Base-by-base conservation (phyloP, 2,888 invertebrate species). In the Calliopum simillimum region DNA sequence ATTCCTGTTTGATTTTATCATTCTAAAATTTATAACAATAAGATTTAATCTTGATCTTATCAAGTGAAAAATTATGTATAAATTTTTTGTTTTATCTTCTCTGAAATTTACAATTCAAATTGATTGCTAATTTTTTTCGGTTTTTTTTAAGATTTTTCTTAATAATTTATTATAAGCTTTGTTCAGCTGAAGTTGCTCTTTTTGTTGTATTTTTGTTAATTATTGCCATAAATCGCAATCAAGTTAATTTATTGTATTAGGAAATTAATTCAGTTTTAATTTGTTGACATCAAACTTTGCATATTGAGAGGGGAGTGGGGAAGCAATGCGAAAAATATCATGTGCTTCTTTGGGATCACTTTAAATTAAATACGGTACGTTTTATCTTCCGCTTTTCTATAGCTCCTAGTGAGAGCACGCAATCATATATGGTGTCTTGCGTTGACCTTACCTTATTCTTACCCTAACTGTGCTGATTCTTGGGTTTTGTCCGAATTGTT, bases 221-320 rank as follows among this genome's bases (percentile, higher is more conserved):
- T 58, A 58, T 43, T 19, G 67, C 67, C 25, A 67, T 67, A 67
- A 67, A 67, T 67, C 58, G 58, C 58, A 67, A 67, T 67, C 67
- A 67, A 59, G 58, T 67, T 67, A 59, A 67, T 67, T 67, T 67
- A 67, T 67, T 49, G 47, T 49, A 49, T 23, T 55, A 55, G 65
- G 53, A 23, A 67, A 67, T 67, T 67, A 67, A 67, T 67, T 59
- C 59, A 58, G 33, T 25, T 67, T 67, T 49, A 59, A 59, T 67
- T 67, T 49, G 58, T 33, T 67, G 49, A 59, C 59, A 59, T 67
- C n/a, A 58, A n/a, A 67, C 16, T 67, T 59, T 25, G 33, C 33
- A 33, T 33, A 33, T 33, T 33, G 8, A n/a, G n/a, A n/a, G n/a
- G n/a, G n/a, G n/a, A n/a, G n/a, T n/a, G n/a, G n/a, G n/a, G n/a